These are phyloP conservation scores for Drosophila phalerata DNA, from an alignment of 2,888 invertebrate species.

Conservation along the genomic window DNA sequence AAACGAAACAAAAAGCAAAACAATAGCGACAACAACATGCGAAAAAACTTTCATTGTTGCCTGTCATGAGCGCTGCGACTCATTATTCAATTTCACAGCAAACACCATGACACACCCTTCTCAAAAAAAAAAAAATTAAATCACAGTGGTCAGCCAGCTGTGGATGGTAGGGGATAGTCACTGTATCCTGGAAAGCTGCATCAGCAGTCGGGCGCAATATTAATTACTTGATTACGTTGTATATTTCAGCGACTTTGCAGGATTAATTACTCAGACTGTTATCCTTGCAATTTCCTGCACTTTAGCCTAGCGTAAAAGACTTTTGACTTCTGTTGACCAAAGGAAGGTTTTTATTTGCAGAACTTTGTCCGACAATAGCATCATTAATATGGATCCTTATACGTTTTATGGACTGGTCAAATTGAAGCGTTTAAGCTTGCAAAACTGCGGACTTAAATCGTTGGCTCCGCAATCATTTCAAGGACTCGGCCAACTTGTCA, in stretches of 20 bases:
- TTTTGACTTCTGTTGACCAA: constrained; percentile 71
- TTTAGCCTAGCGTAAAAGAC: constrained; percentile 39
- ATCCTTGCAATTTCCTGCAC: constrained; percentile 77
- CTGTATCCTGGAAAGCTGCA: constrained; percentile 11
- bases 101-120: constrained; percentile 13
- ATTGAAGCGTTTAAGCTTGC: constrained; percentile 85
- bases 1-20: constrained; percentile 22
- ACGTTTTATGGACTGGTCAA: constrained; percentile 87
- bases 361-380: constrained; percentile 91
- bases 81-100: constrained; percentile 80
- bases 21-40: constrained; percentile 52
- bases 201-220: constrained; percentile 45
- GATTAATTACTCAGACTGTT: constrained; percentile 73
- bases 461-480: constrained; percentile 85
- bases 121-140: constrained; percentile 38
- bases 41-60: constrained; percentile 68
- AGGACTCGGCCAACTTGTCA: constrained; percentile 83
- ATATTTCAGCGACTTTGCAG: constrained; percentile 66
- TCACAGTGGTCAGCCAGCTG: constrained; percentile 65
- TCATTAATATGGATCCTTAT: constrained; percentile 89
- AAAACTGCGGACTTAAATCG: constrained; percentile 86
- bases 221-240: constrained; percentile 75
- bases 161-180: constrained; percentile 14
- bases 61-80: constrained; percentile 67
- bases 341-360: constrained; percentile 72